Conservation (phyloP, 2,888 invertebrate species). For the Pasiphila rectangulata region DNA sequence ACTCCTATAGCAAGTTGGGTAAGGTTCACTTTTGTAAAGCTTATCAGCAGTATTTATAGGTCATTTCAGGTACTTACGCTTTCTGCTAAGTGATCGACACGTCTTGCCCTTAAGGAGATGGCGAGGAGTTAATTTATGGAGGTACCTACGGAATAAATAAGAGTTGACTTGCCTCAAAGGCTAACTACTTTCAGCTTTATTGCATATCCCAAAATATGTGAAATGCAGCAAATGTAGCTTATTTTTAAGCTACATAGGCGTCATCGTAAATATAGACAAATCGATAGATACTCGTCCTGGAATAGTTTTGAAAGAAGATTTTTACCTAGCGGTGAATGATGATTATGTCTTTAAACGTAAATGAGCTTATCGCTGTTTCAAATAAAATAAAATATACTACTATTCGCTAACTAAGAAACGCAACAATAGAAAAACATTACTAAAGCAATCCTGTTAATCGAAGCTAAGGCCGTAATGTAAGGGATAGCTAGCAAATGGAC, state of each 20-base stretch:
- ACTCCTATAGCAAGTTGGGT: background rate
- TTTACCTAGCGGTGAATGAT: too few relatives aligned
- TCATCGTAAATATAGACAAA: too few relatives aligned
- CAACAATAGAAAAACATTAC: conserved; percentile 56
- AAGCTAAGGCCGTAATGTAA: conserved; percentile 66
- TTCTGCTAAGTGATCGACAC: conserved; percentile 33
- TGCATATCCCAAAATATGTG: too few relatives aligned
- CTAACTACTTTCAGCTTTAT: too few relatives aligned
- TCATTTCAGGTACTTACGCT: conserved; percentile 27
- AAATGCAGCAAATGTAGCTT: too few relatives aligned
- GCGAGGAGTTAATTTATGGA: conserved; percentile 18
- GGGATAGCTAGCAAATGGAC: conserved; percentile 73
- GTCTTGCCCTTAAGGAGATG: conserved; percentile 21
- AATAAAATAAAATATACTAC: conserved; percentile 29
- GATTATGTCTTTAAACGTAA: too few relatives aligned
- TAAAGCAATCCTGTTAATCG: conserved; percentile 77
- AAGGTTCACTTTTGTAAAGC: conserved; percentile 15
- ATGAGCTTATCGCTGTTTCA: background rate
- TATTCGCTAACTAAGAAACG: conserved; percentile 40
- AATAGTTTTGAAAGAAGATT: too few relatives aligned
- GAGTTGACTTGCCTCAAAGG: too few relatives aligned
- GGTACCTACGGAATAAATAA: conserved; percentile 7
- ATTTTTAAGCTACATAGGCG: too few relatives aligned
- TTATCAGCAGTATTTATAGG: conserved; percentile 21
- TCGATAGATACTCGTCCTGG: too few relatives aligned